A percentile compares a stretch with the other conserved stretches of the same genome.
phyloP scores from a whole-genome alignment of 2,888 invertebrate genomes.

The Cheilosia vulpina region DNA sequence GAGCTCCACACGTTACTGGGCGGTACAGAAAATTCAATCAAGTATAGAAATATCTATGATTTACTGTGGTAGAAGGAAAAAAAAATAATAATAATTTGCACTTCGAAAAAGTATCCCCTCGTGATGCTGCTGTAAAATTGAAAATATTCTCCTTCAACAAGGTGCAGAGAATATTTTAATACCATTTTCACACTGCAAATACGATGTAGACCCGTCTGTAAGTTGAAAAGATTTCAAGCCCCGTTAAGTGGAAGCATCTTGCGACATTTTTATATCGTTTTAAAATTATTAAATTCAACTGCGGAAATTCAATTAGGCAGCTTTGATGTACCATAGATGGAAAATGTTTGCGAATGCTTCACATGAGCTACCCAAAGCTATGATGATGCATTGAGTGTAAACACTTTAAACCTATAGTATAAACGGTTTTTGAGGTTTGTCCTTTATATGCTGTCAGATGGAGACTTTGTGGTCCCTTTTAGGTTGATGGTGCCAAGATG shows the following conservation, averaged over 20 bases:
- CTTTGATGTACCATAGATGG: background rate
- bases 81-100: too few species aligned
- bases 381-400: background rate
- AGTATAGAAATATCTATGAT: background rate
- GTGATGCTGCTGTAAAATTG: too few species aligned
- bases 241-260: background rate
- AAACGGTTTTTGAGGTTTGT: too few species aligned
- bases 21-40: constrained; percentile 2
- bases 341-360: background rate
- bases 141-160: too few species aligned
- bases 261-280: background rate
- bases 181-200: too few species aligned
- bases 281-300: background rate
- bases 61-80: background rate
- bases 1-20: background rate
- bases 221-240: background rate
- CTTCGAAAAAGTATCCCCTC: too few species aligned
- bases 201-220: too few species aligned
- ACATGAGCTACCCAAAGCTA: background rate
- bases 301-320: background rate
- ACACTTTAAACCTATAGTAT: too few species aligned
- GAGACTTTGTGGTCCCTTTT: too few species aligned
- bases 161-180: too few species aligned
- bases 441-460: too few species aligned
- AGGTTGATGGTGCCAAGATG: too few species aligned